phyloP scores from a whole-genome alignment of 37 sponge, comb jelly and placozoan genomes.

The Chondrilla cf. caribensis region DNA sequence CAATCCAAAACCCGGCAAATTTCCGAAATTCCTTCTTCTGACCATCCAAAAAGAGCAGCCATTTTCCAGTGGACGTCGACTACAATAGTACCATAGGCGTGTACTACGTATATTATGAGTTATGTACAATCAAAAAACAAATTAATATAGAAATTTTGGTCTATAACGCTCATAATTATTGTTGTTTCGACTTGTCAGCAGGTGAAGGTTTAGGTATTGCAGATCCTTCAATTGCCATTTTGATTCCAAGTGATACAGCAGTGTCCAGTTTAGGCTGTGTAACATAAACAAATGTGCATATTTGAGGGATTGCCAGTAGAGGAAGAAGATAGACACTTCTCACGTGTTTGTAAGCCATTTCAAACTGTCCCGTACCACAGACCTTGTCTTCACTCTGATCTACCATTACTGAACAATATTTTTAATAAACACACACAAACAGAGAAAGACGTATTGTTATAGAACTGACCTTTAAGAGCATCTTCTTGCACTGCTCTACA shows the following conservation, averaged over 20 bases:
- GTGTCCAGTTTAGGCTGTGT: conserved; percentile 60
- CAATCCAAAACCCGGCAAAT: no score
- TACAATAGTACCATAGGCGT: no score
- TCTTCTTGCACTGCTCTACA: conserved; percentile 87
- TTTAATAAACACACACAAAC: not conserved
- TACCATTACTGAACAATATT: conserved; percentile 49
- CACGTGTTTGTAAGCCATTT: conserved; percentile 82
- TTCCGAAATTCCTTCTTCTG: no score
- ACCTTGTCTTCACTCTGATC: conserved; percentile 61
- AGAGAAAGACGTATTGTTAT: not conserved
- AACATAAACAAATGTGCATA: not conserved
- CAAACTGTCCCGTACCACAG: conserved; percentile 73
- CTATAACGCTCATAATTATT: no score
- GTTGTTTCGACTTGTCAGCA: not conserved
- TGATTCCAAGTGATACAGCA: conserved; percentile 66
- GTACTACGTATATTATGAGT: no score
- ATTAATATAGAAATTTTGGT: no score
- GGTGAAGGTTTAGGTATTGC: conserved; percentile 23
- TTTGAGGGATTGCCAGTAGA: not conserved
- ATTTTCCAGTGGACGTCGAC: no score
- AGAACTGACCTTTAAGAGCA: not conserved
- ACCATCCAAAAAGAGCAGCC: no score
- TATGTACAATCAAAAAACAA: no score
- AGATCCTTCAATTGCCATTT: conserved; percentile 74
- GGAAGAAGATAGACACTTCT: not conserved